Base-by-base conservation (phyloP, 2,888 invertebrate species). In the Euzetes globulus region DNA sequence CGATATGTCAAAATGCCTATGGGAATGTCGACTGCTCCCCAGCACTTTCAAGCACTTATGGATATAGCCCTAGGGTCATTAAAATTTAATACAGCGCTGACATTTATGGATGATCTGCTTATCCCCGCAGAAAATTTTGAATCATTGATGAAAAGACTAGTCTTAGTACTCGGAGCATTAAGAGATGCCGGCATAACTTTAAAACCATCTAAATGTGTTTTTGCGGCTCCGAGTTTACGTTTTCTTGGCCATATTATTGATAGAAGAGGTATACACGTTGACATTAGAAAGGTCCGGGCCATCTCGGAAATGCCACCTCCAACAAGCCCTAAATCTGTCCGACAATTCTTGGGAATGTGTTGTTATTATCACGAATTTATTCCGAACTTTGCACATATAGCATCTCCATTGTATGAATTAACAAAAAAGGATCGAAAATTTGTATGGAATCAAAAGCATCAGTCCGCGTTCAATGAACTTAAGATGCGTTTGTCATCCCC, bases 161-260 rank as follows among this genome's bases (percentile, higher is more conserved):
- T n/a, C n/a, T n/a, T n/a, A n/a, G n/a, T n/a, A n/a, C n/a, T n/a
- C n/a, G n/a, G n/a, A n/a, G n/a, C n/a, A n/a, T n/a, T n/a, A n/a
- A n/a, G n/a, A n/a, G n/a, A n/a, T n/a, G n/a, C n/a, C n/a, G n/a
- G n/a, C n/a, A n/a, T n/a, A n/a, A n/a, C n/a, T n/a, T n/a, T n/a
- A n/a, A n/a, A 75, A 22, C 74, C 72, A 15, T n/a, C 17, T 22
- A 77, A 78, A 50, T 76, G 77, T 52, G 15, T 33, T 13, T 72
- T 76, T 19, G 33, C 27, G 2, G 17, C 17, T 1, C 22, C 55
- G 27, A 37, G 25, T 37, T 37, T 76, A 0, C 63, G 60, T 19
- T 78, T 72, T 60, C 65, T 79, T 19, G 79, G 79, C 13, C 77
- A 79, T 71, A 71, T 76, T 0, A 72, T 79, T n/a, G 68, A 75